Base-by-base conservation (phyloP, 2,113 vertebrate species). In the Phyllopteryx taeniolatus region DNA sequence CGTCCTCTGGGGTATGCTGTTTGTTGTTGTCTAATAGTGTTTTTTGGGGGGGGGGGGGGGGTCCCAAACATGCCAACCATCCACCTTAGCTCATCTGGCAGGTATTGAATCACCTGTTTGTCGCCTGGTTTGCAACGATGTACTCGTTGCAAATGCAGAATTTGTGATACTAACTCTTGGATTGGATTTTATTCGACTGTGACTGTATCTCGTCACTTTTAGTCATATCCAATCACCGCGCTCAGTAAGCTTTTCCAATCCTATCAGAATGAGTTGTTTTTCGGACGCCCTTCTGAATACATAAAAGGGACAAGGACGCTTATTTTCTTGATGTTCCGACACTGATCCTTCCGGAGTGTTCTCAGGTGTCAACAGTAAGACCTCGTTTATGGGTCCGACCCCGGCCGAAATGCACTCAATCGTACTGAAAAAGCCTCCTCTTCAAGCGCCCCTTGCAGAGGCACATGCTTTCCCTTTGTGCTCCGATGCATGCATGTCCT, bases 261-360 rank as follows among this genome's bases (percentile, higher is more conserved):
- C 10, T 22, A 13, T 57, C 22, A n/a, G 27, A 59, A 59, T 27
- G 57, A 59, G 22, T 31, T 31, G 4, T 33, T 33, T 39, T 60
- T 17, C 15, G 31, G 15, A 61, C 9, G 59, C 33, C 59, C 59
- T 35, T 35, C 14, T 39, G 59, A 35, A 31, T 35, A 61, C 15
- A 61, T 33, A 61, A 61, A 35, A 61, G 33, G 31, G 59, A 61
- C 31, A 35, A 61, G 59, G 8, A 61, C 31, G 33, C 31, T 19
- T 35, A 35, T 61, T 61, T 61, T 61, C 59, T 61, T 61, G 35
- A 35, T 35, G 59, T 61, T 61, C 59, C 33, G 59, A 61, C 59
- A 61, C 35, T 35, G 59, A 35, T 35, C 31, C 31, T 35, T 61
- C 17, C 59, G 19, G 59, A 35, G 15, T 61, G 57, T 35, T 61